Evolutionary conservation across 2,797 vertebrate genomes (phyloP).

Genomic region (Artibeus jamaicensis): DNA sequence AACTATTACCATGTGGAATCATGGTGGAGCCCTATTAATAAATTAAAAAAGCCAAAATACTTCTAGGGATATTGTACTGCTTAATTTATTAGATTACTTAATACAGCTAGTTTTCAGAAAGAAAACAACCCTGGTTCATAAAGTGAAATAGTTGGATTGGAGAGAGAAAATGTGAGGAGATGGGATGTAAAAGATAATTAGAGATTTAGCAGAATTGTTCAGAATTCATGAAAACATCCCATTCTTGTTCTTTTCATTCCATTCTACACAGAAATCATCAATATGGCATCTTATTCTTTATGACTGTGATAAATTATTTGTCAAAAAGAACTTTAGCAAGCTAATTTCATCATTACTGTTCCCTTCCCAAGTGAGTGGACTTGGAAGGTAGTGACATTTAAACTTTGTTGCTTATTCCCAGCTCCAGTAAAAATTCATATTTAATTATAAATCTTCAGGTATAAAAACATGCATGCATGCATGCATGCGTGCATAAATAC

Average conservation of each 20-base stretch:
- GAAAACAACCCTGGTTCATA: not conserved
- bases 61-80: not conserved
- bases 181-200: not conserved
- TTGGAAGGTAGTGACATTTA: not conserved
- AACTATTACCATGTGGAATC: not conserved
- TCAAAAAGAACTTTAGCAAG: not conserved
- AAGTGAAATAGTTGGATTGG: not conserved
- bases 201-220: constrained; percentile 3
- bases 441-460: not conserved
- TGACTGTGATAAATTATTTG: not conserved
- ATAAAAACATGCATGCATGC: not conserved
- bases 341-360: not conserved
- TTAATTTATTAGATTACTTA: not conserved
- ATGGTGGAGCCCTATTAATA: not conserved
- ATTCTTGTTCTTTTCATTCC: constrained; percentile 30
- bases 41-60: not conserved
- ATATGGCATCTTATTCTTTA: not conserved
- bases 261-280: not conserved
- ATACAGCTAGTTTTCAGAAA: constrained; percentile 6
- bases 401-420: constrained; percentile 3
- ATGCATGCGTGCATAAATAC: not conserved
- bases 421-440: constrained; percentile 4
- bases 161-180: not conserved
- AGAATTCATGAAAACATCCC: not conserved
- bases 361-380: not conserved